These are phyloP conservation scores for Bradysia coprophila DNA, from an alignment of 1,140 invertebrate species.

Conservation along the genomic window DNA sequence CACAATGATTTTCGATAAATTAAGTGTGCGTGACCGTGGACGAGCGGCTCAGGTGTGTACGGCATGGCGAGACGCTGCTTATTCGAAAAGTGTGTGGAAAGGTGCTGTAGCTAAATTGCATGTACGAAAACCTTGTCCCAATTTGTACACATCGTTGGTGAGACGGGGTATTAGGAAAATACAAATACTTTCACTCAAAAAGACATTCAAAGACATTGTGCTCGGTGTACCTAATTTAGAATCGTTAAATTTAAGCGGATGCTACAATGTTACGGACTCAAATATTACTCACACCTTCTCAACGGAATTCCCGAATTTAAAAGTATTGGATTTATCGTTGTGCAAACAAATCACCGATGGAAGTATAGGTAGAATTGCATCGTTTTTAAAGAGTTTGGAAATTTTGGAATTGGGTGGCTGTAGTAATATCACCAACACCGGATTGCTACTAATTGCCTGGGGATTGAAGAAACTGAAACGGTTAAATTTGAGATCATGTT, in stretches of 20 bases:
- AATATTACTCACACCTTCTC: slow-evolving; percentile 67
- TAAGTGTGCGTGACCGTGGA: slow-evolving; percentile 76
- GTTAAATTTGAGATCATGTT: slow-evolving; percentile 78
- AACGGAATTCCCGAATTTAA: slow-evolving; percentile 49
- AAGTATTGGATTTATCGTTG: slow-evolving; percentile 67
- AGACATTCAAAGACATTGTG: slow-evolving; percentile 73
- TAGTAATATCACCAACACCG: slow-evolving; percentile 73
- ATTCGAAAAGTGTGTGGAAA: slow-evolving; percentile 81
- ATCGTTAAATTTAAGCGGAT: slow-evolving; percentile 77
- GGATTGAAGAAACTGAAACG: slow-evolving; percentile 64
- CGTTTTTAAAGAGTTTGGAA: slow-evolving; percentile 73
- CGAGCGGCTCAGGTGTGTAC: slow-evolving; percentile 77
- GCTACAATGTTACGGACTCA: slow-evolving; percentile 73
- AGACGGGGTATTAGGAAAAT: slow-evolving; percentile 72
- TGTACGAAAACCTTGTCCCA: slow-evolving; percentile 59
- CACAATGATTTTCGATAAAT: slow-evolving; percentile 76
- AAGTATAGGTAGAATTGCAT: slow-evolving; percentile 62
- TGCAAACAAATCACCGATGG: slow-evolving; percentile 90
- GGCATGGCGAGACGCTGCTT: slow-evolving; percentile 79
- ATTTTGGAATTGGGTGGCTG: slow-evolving; percentile 79
- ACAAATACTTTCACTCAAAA: slow-evolving; percentile 70
- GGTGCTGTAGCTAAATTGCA: slow-evolving; percentile 82
- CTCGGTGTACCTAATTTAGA: slow-evolving; percentile 70
- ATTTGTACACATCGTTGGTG: slow-evolving; percentile 69
- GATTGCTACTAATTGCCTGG: slow-evolving; percentile 67